Base-by-base conservation (phyloP, 2,797 vertebrate species). In the Paramormyrops hopkinsi region DNA sequence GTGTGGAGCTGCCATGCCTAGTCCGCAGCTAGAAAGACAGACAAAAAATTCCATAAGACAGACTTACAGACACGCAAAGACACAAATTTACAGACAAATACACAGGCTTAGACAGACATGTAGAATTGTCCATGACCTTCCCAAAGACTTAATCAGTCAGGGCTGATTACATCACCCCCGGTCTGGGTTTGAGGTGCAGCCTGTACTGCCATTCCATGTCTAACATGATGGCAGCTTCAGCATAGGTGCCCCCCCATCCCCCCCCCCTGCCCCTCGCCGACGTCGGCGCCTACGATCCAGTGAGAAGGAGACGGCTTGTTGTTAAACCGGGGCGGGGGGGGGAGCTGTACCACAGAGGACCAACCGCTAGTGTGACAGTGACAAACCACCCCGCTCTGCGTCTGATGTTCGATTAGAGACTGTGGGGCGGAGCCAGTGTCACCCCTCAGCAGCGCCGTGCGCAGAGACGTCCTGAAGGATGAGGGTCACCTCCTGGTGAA, bases 141-240 rank as follows among this genome's bases (percentile, higher is more conserved):
- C 92, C 92, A 89, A 92, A 94, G 93, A 93, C 86, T 93, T 94
- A 93, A 94, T 94, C 94, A 93, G 92, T 94, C 94, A 94, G 95
- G 93, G 93, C 88, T 95, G 93, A 92, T 93, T 53, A 92, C 93
- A 54, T 91, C 92, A 92, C 92, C 92, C 93, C 91, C 90, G 0
- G 89, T 89, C 91, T 94, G 94, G 94, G 90, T 93, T 92, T 92
- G 88, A 90, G 29, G 89, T 92, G 88, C 82, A 73, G 93, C 92
- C 88, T 92, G 92, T 92, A 93, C 92, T 92, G 90, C 91, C 91
- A 92, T 96, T 95, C 95, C 92, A 90, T 92, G 95, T 95, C 92
- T 96, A 95, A 96, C 96, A 95, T 95, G 93, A 95, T 92, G 86
- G 90, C 90, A 88, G 88, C 91, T 93, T 92, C 90, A 93, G 94